These are phyloP conservation scores for Sarcophaga carnaria DNA, from an alignment of 2,888 invertebrate genomes.

Conservation along the genomic window DNA sequence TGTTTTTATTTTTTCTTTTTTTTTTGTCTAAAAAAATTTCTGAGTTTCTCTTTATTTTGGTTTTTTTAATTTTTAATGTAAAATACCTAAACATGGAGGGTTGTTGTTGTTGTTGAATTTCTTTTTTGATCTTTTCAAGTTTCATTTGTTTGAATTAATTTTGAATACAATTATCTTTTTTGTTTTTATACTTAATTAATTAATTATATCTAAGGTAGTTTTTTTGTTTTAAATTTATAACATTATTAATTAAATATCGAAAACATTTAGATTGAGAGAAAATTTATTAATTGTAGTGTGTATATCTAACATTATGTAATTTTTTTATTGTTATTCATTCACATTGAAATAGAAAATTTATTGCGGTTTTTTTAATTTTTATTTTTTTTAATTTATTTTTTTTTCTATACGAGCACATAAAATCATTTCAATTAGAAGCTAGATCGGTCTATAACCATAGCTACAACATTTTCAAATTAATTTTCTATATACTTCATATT, in stretches of 20 bases:
- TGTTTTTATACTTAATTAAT: constrained; percentile 9
- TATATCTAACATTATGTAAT: constrained; percentile 9
- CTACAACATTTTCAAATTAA: constrained; percentile 18
- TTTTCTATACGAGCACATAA: constrained; percentile 19
- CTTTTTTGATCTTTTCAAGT: not conserved
- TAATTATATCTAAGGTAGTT: constrained; percentile 18
- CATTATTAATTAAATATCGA: constrained; percentile 39
- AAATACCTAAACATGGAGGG: constrained; percentile 63
- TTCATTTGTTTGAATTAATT: not conserved
- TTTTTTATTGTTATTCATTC: constrained; percentile 5
- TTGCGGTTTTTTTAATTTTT: not conserved
- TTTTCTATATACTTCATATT: too few species aligned
- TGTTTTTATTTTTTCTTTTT: not conserved
- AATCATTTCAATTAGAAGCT: constrained; percentile 18
- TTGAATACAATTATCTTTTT: not conserved
- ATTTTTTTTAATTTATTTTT: not conserved
- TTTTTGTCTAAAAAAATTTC: constrained; percentile 29
- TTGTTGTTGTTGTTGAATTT: constrained; percentile 3
- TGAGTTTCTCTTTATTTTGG: not conserved
- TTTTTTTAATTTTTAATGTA: constrained; percentile 19
- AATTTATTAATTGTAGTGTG: constrained; percentile 15
- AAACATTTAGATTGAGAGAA: constrained; percentile 47
- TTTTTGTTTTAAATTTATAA: not conserved
- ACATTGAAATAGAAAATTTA: constrained; percentile 27
- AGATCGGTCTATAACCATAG: not conserved